Evolutionary conservation across 2,888 invertebrate genomes (phyloP).

Genomic region (Sarcophaga variegata): DNA sequence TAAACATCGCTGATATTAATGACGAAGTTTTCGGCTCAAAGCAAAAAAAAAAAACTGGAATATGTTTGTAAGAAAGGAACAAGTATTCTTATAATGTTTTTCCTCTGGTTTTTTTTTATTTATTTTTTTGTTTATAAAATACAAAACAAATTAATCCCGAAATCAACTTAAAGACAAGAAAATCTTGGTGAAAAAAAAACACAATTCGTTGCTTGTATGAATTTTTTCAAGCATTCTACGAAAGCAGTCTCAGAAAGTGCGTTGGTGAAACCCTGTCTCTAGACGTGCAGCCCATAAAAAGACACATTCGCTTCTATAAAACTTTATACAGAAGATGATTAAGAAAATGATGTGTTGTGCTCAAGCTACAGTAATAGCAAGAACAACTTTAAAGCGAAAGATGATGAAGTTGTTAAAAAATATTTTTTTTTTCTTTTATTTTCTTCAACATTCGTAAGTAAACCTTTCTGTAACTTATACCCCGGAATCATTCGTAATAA

Average conservation of each 20-base stretch:
- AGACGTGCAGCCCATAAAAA: conserved; percentile 32
- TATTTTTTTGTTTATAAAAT: conserved; percentile 62
- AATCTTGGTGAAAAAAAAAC: conserved; percentile 47
- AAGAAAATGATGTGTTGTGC: conserved; percentile 17
- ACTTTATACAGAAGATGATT: conserved; percentile 9
- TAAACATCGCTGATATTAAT: conserved; percentile 12
- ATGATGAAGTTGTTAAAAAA: conserved; percentile 59
- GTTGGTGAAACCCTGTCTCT: conserved; percentile 59
- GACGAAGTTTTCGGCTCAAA: conserved; percentile 47
- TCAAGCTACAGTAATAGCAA: conserved; percentile 17
- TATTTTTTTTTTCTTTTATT: conserved; percentile 6
- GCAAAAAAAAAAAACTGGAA: conserved; percentile 5
- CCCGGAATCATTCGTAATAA: conserved; percentile 55
- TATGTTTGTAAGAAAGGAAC: conserved; percentile 46
- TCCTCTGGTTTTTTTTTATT: conserved; percentile 67
- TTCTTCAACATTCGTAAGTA: conserved; percentile 22
- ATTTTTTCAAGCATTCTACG: conserved; percentile 25
- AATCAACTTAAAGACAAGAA: conserved; percentile 77
- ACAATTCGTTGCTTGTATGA: conserved; percentile 16
- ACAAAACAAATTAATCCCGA: conserved; percentile 80
- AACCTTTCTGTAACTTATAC: conserved; percentile 54
- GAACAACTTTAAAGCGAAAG: conserved; percentile 28
- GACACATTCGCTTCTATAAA: background rate
- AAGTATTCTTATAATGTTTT: conserved; percentile 22
- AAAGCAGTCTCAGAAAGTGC: conserved; percentile 59